These are phyloP conservation scores for Empis stercorea DNA, from an alignment of 2,888 invertebrate species.

Conservation along the genomic window DNA sequence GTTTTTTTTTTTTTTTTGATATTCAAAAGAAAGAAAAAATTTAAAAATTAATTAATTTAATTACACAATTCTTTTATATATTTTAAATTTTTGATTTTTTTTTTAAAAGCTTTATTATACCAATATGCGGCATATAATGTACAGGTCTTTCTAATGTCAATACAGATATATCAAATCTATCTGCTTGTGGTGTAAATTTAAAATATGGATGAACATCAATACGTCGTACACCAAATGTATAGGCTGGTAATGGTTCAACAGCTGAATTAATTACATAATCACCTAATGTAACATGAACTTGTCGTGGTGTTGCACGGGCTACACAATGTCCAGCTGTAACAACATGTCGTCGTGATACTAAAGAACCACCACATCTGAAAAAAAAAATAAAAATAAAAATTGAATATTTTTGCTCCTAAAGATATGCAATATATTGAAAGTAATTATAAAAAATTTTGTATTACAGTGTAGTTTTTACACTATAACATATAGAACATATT, in stretches of 20 bases:
- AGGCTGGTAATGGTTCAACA: constrained; percentile 78
- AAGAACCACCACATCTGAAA: constrained; percentile 75
- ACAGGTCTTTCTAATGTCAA: constrained; percentile 74
- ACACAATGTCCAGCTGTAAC: constrained; percentile 93
- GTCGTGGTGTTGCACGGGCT: constrained; percentile 76
- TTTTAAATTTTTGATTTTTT: too few relatives aligned
- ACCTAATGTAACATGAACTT: constrained; percentile 74
- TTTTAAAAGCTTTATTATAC: constrained; percentile 30
- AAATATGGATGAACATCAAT: constrained; percentile 86
- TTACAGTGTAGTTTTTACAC: too few relatives aligned
- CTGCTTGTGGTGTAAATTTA: constrained; percentile 86
- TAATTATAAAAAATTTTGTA: background rate
- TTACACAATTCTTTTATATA: constrained; percentile 5
- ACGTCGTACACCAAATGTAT: constrained; percentile 81
- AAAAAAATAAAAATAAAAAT: background rate
- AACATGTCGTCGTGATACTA: constrained; percentile 81
- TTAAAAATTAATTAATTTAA: background rate
- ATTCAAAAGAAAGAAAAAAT: too few relatives aligned
- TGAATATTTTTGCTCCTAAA: background rate
- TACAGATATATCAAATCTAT: constrained; percentile 84
- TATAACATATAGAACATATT: background rate
- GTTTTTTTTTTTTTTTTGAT: too few relatives aligned
- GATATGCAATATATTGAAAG: background rate
- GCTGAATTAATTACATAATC: constrained; percentile 92
- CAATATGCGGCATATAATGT: constrained; percentile 81